Base-by-base conservation (phyloP, 2,113 vertebrate genomes). In the Rhizomys pruinosus region DNA sequence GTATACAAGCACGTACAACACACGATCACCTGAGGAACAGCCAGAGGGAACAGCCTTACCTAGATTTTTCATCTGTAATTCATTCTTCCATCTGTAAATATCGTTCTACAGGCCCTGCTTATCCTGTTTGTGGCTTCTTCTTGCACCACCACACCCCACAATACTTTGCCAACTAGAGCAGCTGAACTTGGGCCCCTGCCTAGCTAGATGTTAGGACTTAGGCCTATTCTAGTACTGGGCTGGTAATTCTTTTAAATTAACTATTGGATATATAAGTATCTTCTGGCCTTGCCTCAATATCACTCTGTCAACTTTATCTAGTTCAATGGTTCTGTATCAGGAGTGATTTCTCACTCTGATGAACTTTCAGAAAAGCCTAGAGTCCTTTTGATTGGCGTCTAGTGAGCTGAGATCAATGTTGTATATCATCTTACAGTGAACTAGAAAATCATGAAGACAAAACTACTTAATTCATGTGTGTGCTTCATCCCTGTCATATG, bases 231-330 rank as follows among this genome's bases (percentile, higher is more conserved):
- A 84, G 47, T 15, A 32, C 37, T 91, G 85, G 80, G 25, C 39
- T 23, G 7, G 23, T 82, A 82, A 84, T 92, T 94, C 78, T 93
- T 89, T 71, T 87, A 64, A 42, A 55, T 84, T 71, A 74, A 19
- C 77, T 37, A 42, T 79, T n/a, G 44, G 44, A 76, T 84, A 55
- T 59, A 32, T 80, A 90, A 96, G 87, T 29, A 27, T 87, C 84
- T 86, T 72, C 72, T 80, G 77, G 77, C 37, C 69, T 11, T 37
- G 59, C 37, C n/a, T 34, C 66, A 76, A 1, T 84, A 27, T n/a
- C 47, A 61, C 9, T 63, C 47, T 87, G 76, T 44, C 81, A 74
- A 55, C 34, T 52, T 74, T 80, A 34, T 52, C 52, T 42, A 3
- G 44, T 69, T 27, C 61, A 63, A 1, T 84, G 72, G 13, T 64